Base-by-base conservation (phyloP, 2,797 vertebrate species). In the Hemibagrus guttatus region DNA sequence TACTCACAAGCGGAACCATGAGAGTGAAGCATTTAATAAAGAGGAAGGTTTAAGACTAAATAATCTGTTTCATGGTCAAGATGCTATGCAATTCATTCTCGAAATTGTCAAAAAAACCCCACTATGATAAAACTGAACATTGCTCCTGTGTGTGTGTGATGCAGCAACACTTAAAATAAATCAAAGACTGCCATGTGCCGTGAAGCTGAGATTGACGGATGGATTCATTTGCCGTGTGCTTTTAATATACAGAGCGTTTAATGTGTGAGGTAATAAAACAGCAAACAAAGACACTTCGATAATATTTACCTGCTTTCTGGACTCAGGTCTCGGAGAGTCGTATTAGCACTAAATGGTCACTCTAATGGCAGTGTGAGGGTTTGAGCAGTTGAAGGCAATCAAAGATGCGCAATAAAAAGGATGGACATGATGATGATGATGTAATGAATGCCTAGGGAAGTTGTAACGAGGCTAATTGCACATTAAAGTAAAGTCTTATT, bases 281-380 rank as follows among this genome's bases (percentile, higher is more conserved):
- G 80, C 26, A 4, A 39, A 39, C 35, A 4, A 39, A 39, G 35
- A 39, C 35, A 39, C 35, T 39, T 39, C 35, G 1, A 68, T 76
- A 39, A 82, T 86, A 82, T 87, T 83, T 87, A 87, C 78, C 56
- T 52, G 39, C 71, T 72, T 71, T 63, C 68, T 35, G 63, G 21
- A 54, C 61, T 16, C 71, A 56, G 59, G 81, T 83, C 85, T 83
- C 85, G 0, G 21, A 66, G 52, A 69, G 58, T 64, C 69, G 49
- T 83, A 82, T 87, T 87, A 87, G 85, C 69, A 14, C 31, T 46
- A 31, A 46, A 61, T 26, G 61, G 21, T 63, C 28, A 7, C 21
- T 58, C 52, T 28, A 59, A 69, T 2, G 0, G 58, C 13, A 42
- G 74, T 52, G 42, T 1, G 2, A 80, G 3, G 52, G 78, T 56